phyloP scores from a whole-genome alignment of 2,888 invertebrate species.

The Calameuta filiformis region DNA sequence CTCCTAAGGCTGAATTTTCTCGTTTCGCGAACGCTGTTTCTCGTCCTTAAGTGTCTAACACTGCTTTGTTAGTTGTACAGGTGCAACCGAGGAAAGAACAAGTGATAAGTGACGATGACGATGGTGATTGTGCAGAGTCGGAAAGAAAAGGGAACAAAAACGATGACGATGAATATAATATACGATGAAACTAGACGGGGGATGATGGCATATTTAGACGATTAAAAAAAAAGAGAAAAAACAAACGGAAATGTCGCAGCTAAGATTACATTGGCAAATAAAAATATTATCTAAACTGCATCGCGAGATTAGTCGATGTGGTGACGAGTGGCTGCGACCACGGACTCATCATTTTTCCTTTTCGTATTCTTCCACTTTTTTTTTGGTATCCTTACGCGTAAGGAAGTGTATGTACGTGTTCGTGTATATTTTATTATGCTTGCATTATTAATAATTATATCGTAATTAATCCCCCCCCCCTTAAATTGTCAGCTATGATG shows the following conservation, averaged over 20 bases:
- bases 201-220: conserved; percentile 16
- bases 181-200: conserved; percentile 7
- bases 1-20: not conserved
- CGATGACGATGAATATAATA: conserved; percentile 7
- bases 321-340: not conserved
- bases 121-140: conserved; percentile 13
- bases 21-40: conserved; percentile 1
- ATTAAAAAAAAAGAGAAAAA: conserved; percentile 7
- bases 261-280: not conserved
- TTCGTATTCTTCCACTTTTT: conserved; percentile 9
- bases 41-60: conserved; percentile 16
- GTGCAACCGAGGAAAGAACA: not conserved
- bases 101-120: conserved; percentile 7
- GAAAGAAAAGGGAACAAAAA: not conserved
- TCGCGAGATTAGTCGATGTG: not conserved
- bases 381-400: conserved; percentile 16
- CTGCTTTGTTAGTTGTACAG: not conserved
- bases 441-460: conserved; percentile 27
- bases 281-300: not conserved
- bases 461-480: conserved; percentile 11
- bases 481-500: conserved; percentile 19
- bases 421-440: conserved; percentile 25
- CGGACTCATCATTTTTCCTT: not conserved
- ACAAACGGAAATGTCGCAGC: not conserved
- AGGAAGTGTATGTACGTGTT: conserved; percentile 3